These are phyloP conservation scores for Nibea coibor DNA, from an alignment of 2,113 vertebrate species.

Conservation along the genomic window DNA sequence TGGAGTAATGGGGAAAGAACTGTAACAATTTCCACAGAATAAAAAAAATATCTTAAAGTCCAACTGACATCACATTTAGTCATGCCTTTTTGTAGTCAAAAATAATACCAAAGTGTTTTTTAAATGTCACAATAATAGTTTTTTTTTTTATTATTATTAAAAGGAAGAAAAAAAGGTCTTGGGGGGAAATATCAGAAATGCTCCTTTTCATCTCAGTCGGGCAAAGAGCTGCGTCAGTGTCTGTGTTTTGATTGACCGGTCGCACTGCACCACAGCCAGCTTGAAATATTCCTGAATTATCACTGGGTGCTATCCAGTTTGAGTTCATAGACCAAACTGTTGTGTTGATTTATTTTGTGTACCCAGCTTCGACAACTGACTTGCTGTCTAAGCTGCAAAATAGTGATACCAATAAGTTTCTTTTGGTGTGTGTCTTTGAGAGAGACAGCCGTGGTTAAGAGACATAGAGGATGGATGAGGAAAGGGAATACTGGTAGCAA, in stretches of 20 bases:
- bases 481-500: no score
- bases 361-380: no score
- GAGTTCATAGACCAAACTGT: no score
- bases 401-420: no score
- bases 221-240: background rate
- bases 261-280: no score
- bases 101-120: background rate
- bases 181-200: background rate
- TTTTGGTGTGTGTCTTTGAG: no score
- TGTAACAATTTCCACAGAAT: background rate
- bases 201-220: background rate
- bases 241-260: background rate
- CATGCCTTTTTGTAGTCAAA: background rate
- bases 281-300: no score
- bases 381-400: no score
- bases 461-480: no score
- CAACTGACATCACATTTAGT: background rate
- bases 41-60: background rate
- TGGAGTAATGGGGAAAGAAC: background rate
- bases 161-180: background rate
- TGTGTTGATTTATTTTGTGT: no score
- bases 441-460: no score
- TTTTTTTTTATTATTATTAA: background rate
- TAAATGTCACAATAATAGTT: background rate
- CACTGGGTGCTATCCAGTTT: no score